Evolutionary conservation across 2,113 vertebrate genomes (phyloP), one percentile per base, ranked within the genome.

Genomic region (Tonatia bakeri): DNA sequence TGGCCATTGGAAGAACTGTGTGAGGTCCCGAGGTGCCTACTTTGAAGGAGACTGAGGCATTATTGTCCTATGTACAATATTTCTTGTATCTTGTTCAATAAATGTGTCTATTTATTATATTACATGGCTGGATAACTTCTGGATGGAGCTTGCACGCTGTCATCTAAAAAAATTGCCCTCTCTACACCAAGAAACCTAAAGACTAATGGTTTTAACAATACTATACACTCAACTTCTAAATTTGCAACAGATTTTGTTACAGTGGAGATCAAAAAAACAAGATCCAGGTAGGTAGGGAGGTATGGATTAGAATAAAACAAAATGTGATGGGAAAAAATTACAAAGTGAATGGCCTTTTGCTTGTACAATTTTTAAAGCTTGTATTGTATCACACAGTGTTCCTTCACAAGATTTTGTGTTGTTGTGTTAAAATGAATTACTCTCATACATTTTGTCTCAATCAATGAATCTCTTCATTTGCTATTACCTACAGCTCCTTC

Each of bases 401-500:
- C 97, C 93, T 97, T 85, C 95, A 84, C 96, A 64, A 98, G 96
- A 89, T 87, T 96, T 97, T 92, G 95, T 88, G 97, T 93, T 87
- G 96, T 90, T 45, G 91, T 94, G 97, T 94, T 98, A 96, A 96
- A 97, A 96, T 87, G 83, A 97, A 97, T 97, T 97, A 64, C 61
- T 64, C 61, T 64, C 28, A 64, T 31, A 97, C 96, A 95, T 97
- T 98, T 98, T 97, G 98, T 97, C 98, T 90, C 98, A 93, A 97
- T 98, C 98, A 97, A 96, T 97, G 98, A 88, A 92, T 97, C 96
- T 97, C 94, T 72, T 93, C 19, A 75, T 97, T 98, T 75, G 12
- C 96, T 95, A 90, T 97, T 97, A 97, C 97, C 97, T 95, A 82
- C 94, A 96, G 97, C 89, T 92, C 93, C 94, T 96, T 70, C 43